phyloP scores from a whole-genome alignment of 2,888 invertebrate genomes.

The Scrobipalpa costella region DNA sequence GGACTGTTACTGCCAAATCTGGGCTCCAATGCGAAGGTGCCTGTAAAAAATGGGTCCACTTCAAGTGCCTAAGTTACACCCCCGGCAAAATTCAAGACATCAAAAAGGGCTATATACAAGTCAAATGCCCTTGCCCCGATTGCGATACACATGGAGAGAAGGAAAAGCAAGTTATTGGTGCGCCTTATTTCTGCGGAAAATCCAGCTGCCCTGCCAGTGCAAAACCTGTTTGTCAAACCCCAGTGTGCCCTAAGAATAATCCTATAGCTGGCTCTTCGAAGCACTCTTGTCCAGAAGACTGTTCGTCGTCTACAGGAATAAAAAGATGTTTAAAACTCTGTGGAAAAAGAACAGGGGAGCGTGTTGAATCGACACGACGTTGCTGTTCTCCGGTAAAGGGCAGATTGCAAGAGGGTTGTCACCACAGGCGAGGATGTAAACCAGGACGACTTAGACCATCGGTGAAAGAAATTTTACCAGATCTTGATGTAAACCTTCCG shows the following conservation, averaged over 20 bases:
- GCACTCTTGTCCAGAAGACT: not conserved
- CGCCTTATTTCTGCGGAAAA: constrained; percentile 41
- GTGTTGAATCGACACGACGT: no score
- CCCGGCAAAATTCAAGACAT: constrained; percentile 57
- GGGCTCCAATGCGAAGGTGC: constrained; percentile 61
- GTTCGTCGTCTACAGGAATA: not conserved
- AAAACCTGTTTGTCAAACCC: not conserved
- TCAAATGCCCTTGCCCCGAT: constrained; percentile 58
- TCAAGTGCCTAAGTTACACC: constrained; percentile 51
- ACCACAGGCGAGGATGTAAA: no score
- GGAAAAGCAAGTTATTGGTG: no score
- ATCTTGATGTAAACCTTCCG: no score
- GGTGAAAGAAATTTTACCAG: no score
- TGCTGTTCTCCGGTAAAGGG: no score
- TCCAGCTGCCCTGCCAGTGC: constrained; percentile 41
- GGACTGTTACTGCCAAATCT: constrained; percentile 46
- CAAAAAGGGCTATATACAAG: constrained; percentile 50
- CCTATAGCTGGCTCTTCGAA: not conserved
- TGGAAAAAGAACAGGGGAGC: no score
- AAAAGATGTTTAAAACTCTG: not conserved
- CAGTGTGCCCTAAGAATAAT: no score
- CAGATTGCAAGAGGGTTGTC: no score
- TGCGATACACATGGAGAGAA: constrained; percentile 41
- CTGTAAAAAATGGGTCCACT: constrained; percentile 62
- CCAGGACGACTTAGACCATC: no score